Evolutionary conservation across 1,140 invertebrate species (phyloP).

Genomic region (Eumaeus atala): DNA sequence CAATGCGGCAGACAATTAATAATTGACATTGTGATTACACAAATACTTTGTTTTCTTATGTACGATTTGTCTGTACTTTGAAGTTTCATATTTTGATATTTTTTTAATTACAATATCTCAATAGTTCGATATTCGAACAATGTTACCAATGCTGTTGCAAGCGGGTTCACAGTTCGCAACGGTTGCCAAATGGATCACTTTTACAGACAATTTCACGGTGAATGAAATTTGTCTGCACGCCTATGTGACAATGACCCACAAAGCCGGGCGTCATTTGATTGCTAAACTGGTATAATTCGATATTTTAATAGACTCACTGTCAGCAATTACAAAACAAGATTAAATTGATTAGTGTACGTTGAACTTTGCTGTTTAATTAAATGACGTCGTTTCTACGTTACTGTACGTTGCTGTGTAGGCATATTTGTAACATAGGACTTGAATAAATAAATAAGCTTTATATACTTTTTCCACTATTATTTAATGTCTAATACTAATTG

Average conservation of each 20-base stretch:
- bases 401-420: too few species aligned
- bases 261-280: slow-evolving; percentile 31
- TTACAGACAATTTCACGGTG: slow-evolving; percentile 55
- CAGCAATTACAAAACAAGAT: slow-evolving; percentile 8
- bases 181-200: slow-evolving; percentile 51
- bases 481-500: too few species aligned
- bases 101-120: slow-evolving; percentile 1
- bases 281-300: slow-evolving; percentile 8
- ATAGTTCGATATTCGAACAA: slow-evolving; percentile 12
- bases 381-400: too few species aligned
- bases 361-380: too few species aligned
- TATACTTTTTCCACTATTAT: too few species aligned
- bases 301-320: slow-evolving; percentile 5
- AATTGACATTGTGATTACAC: too few species aligned
- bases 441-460: too few species aligned
- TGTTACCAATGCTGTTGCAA: slow-evolving; percentile 39
- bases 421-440: too few species aligned
- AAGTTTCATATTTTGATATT: too few species aligned
- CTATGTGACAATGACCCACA: slow-evolving; percentile 64
- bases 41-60: too few species aligned
- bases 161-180: slow-evolving; percentile 42
- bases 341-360: slow-evolving; percentile 3
- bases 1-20: too few species aligned
- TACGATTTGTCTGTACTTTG: too few species aligned
- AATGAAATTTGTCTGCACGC: slow-evolving; percentile 48